phyloP scores from a whole-genome alignment of 2,888 invertebrate genomes.

The Harmothoe impar region DNA sequence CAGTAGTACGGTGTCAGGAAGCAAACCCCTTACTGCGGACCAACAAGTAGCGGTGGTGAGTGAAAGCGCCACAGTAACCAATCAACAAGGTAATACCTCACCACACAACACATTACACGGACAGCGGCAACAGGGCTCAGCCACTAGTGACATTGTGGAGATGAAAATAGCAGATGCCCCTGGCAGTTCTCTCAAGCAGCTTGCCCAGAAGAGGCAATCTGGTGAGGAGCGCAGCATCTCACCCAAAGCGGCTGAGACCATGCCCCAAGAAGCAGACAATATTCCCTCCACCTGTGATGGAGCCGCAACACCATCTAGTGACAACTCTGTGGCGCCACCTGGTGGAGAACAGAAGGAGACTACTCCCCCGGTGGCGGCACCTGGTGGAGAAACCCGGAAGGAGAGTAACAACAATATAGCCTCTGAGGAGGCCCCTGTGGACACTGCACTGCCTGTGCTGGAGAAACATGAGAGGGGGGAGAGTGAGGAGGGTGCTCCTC shows the following conservation, averaged over 20 bases:
- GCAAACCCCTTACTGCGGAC: no score
- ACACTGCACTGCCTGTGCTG: conserved; percentile 36
- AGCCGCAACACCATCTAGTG: conserved; percentile 23
- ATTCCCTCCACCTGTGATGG: conserved; percentile 21
- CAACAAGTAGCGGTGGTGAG: not conserved
- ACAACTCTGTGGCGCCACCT: not conserved
- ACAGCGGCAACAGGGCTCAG: not conserved
- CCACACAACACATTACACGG: not conserved
- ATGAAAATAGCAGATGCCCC: conserved; percentile 33
- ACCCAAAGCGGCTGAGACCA: conserved; percentile 12
- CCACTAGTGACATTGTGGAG: not conserved
- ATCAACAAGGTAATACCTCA: no score
- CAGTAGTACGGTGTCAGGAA: not conserved
- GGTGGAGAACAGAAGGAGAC: not conserved
- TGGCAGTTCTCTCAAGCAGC: conserved; percentile 12
- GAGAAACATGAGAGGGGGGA: conserved; percentile 34
- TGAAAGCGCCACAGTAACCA: not conserved
- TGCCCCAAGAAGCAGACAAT: not conserved
- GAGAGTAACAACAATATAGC: conserved; percentile 46
- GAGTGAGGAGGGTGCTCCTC: not conserved
- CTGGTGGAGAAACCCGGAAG: conserved; percentile 29
- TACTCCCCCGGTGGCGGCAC: not conserved
- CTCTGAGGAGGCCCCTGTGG: conserved; percentile 10
- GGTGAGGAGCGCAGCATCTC: conserved; percentile 35
- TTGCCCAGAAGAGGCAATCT: conserved; percentile 20